A percentile compares a stretch with the other conserved stretches of the same genome.
phyloP scores from a whole-genome alignment of 2,888 invertebrate genomes.

The Meloe dianella region DNA sequence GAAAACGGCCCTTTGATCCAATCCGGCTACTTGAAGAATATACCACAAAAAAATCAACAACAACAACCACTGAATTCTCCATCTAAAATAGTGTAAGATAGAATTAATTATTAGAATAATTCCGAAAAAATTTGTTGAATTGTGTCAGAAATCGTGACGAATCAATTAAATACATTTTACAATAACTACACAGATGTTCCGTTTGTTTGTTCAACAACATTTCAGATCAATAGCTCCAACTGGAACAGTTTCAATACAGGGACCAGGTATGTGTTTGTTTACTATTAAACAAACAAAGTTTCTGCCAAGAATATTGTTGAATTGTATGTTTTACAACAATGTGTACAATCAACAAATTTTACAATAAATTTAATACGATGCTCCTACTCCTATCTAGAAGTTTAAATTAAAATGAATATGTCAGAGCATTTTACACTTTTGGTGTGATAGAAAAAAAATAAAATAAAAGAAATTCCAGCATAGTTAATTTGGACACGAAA shows the following conservation, averaged over 20 bases:
- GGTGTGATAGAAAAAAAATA: not conserved
- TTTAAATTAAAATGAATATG: no score
- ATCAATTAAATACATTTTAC: slow-evolving; percentile 30
- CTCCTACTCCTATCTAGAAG: no score
- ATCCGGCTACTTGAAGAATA: slow-evolving; percentile 14
- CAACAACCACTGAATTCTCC: no score
- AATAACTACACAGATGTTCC: slow-evolving; percentile 30
- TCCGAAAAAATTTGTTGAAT: not conserved
- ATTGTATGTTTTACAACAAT: not conserved
- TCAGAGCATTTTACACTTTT: no score
- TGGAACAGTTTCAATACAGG: slow-evolving; percentile 11
- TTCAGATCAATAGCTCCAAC: slow-evolving; percentile 9
- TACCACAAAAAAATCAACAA: not conserved
- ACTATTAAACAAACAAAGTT: slow-evolving; percentile 11
- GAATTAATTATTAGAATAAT: not conserved
- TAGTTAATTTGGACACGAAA: slow-evolving; percentile 49
- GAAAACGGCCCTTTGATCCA: slow-evolving; percentile 32
- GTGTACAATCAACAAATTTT: not conserved
- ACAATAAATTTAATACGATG: not conserved
- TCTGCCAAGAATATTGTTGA: not conserved
- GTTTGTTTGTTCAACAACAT: slow-evolving; percentile 23
- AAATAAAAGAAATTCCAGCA: slow-evolving; percentile 53
- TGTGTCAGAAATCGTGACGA: slow-evolving; percentile 22
- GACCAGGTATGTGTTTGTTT: slow-evolving; percentile 12
- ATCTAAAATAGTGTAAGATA: no score